phyloP scores from a whole-genome alignment of 2,888 invertebrate species.

The Euplagia quadripunctaria region DNA sequence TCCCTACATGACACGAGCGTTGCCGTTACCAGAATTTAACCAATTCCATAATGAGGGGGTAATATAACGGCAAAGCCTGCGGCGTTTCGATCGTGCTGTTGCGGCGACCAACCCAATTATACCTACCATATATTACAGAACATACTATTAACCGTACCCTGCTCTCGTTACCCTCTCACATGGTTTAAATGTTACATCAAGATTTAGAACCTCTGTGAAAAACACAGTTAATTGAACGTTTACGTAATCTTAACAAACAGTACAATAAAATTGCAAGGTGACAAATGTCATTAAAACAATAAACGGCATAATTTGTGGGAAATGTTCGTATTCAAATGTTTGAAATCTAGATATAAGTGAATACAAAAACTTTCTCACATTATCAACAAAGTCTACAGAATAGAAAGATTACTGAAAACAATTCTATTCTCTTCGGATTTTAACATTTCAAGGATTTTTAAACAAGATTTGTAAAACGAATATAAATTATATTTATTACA shows the following conservation, averaged over 20 bases:
- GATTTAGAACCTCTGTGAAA: neutral
- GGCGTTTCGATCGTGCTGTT: neutral
- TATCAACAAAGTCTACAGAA: neutral
- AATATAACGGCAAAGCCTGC: neutral
- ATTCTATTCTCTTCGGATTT: neutral
- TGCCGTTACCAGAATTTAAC: too few species aligned
- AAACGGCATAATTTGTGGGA: neutral
- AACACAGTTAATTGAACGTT: neutral
- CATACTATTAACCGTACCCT: neutral
- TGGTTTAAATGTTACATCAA: neutral
- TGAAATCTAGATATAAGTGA: neutral
- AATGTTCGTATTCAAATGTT: neutral
- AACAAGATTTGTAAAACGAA: neutral
- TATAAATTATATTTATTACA: neutral
- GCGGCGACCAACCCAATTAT: neutral
- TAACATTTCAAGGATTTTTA: neutral
- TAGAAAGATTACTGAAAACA: conserved; percentile 1
- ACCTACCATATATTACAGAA: neutral
- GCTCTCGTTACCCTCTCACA: neutral
- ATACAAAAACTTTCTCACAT: neutral
- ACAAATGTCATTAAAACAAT: neutral
- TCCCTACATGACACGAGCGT: too few species aligned
- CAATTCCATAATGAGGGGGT: too few species aligned
- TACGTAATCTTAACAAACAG: neutral
- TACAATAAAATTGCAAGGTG: neutral